phyloP scores from a whole-genome alignment of 2,888 invertebrate species.

The Panorpa germanica region DNA sequence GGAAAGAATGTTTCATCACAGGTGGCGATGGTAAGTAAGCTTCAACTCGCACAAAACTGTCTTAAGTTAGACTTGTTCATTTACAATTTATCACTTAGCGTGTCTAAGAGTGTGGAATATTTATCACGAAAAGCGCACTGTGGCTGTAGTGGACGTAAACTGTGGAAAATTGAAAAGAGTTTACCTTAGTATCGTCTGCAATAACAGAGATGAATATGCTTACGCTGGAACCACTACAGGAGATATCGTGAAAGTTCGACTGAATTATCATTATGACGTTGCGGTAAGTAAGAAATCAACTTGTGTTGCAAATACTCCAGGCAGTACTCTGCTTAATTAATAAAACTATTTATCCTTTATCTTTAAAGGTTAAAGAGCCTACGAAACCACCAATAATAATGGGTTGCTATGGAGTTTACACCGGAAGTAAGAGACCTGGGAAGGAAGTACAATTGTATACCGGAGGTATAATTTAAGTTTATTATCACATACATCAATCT shows the following conservation, averaged over 20 bases:
- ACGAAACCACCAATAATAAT: constrained; percentile 23
- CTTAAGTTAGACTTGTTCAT: constrained; percentile 1
- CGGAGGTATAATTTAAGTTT: no score
- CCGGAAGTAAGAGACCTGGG: constrained; percentile 20
- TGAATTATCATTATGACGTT: constrained; percentile 42
- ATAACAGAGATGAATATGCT: constrained; percentile 47
- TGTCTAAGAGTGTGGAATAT: constrained; percentile 62
- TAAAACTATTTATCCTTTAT: no score
- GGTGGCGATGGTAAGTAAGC: constrained; percentile 44
- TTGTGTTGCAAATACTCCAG: no score
- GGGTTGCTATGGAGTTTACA: constrained; percentile 28
- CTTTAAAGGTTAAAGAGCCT: constrained; percentile 15
- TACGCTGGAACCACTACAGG: constrained; percentile 80
- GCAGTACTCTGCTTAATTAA: no score
- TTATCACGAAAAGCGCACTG: constrained; percentile 42
- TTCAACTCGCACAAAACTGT: not conserved
- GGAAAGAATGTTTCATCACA: constrained; percentile 48
- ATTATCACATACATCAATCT: no score
- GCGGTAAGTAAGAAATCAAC: constrained; percentile 27
- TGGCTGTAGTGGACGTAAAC: constrained; percentile 52
- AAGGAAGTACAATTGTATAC: no score
- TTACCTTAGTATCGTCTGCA: constrained; percentile 54
- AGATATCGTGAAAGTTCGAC: constrained; percentile 27
- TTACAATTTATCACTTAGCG: constrained; percentile 19
- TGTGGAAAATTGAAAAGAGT: constrained; percentile 61